Conservation (phyloP, 2,888 invertebrate species). For the Trichogramma evanescens region DNA sequence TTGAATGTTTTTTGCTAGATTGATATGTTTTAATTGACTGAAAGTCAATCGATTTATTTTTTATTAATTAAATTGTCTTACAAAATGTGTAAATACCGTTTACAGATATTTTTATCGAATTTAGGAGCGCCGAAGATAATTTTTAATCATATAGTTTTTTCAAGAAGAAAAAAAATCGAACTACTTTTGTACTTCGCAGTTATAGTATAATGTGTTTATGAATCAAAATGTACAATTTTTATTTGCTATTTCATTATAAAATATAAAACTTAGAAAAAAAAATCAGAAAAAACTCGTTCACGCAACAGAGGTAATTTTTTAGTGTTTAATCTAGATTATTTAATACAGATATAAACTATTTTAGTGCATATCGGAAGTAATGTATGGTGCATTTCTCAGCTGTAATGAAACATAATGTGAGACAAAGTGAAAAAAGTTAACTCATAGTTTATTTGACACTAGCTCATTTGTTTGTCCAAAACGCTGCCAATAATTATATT, state of each 20-base stretch:
- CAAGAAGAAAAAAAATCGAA: not conserved
- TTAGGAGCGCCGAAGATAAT: constrained; percentile 12
- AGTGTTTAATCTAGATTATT: constrained; percentile 38
- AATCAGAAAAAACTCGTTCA: constrained; percentile 18
- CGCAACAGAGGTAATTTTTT: constrained; percentile 27
- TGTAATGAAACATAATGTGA: constrained; percentile 12
- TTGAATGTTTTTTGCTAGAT: constrained; percentile 19
- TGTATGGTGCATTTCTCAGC: constrained; percentile 40
- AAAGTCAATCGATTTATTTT: no score
- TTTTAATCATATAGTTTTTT: constrained; percentile 10
- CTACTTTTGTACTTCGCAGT: constrained; percentile 7
- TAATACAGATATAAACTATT: constrained; percentile 23
- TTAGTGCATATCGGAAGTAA: constrained; percentile 33
- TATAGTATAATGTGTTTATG: constrained; percentile 3
- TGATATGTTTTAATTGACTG: constrained; percentile 9
- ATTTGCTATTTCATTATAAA: constrained; percentile 7
- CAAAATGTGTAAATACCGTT: not conserved
- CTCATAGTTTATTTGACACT: constrained; percentile 30
- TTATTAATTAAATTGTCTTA: no score
- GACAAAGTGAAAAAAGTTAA: constrained; percentile 6
- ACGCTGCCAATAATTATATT: constrained; percentile 4
- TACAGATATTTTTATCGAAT: constrained; percentile 15
- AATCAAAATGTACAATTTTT: constrained; percentile 2
- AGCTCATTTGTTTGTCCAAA: constrained; percentile 36
- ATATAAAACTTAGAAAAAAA: not conserved